Evolutionary conservation across 2,888 invertebrate genomes (phyloP), one percentile per base, ranked within the genome.

Genomic region (Entomobrya multifasciata): DNA sequence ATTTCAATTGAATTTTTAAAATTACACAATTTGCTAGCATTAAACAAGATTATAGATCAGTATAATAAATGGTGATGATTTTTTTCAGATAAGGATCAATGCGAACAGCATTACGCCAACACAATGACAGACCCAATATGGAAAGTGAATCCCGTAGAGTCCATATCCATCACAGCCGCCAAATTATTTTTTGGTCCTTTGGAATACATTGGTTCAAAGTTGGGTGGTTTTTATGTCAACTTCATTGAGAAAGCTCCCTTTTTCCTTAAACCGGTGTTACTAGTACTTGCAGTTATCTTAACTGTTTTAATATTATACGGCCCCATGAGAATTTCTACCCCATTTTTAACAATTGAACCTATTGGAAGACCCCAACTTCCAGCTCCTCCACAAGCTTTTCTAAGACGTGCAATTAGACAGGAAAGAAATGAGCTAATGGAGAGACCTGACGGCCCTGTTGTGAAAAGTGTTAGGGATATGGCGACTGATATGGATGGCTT

Each of bases 101-200:
- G 91, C 76, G 77, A 76, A 11, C 82, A 87, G 27, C 90, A 90
- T 57, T 87, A 90, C 72, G 65, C 74, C 17, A 87, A 82, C n/a
- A 86, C 76, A 10, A 88, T 87, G 87, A 88, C 87, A 11, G 91
- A 91, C 70, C 90, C 91, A n/a, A 79, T 91, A 70, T 90, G 88
- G 88, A 65, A 80, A 20, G 85, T 89, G 8, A 89, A 87, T 81
- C 91, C 91, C 1, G 55, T 89, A n/a, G 86, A 88, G 78, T 90
- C 91, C 0, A 84, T 91, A 13, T 87, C 89, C 15, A 78, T 82
- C 20, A 85, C 88, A 1, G 82, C 88, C 20, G 80, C 89, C 0
- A 81, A 74, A 5, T 74, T 91, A 10, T 62, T 90, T 1, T 90
- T 90, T 52, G 22, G 74, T n/a, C 90, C 90, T 6, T 27, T 88